A percentile compares a stretch with the other conserved stretches of the same genome.
Conservation (phyloP, 2,113 vertebrate species). For the Callocephalon fimbriatum region DNA sequence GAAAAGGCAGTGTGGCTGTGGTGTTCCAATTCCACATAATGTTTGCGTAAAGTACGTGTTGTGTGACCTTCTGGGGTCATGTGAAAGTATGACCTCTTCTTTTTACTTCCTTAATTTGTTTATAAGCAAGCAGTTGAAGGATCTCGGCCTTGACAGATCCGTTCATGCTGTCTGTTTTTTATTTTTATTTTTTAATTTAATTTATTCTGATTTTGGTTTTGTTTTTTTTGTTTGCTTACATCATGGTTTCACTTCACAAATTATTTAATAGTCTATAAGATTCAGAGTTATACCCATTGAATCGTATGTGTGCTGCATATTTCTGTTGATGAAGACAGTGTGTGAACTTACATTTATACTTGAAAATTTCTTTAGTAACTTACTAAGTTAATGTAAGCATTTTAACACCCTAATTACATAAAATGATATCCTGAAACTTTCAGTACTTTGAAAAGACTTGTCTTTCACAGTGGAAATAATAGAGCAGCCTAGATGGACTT, state of each 20-base stretch:
- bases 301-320: accelerated
- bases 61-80: slow-evolving; percentile 15
- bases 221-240: not conserved
- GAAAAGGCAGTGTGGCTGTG: not conserved
- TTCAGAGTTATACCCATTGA: not conserved
- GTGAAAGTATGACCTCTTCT: slow-evolving; percentile 25
- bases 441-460: not conserved
- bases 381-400: not conserved
- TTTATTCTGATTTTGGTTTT: not conserved
- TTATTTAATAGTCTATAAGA: not conserved
- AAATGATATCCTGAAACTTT: not conserved
- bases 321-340: not conserved
- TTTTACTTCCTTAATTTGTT: slow-evolving; percentile 35
- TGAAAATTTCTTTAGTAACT: not conserved
- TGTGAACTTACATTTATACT: not conserved
- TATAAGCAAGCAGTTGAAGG: not conserved
- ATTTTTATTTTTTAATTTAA: not conserved
- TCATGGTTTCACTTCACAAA: not conserved
- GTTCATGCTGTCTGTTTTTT: not conserved
- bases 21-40: not conserved
- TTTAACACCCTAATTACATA: not conserved
- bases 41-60: not conserved
- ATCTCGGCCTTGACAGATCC: accelerated
- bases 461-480: slow-evolving; percentile 4
- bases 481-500: not conserved